Base-by-base conservation (phyloP, 2,797 vertebrate genomes). In the Sebastes ruberrimus region DNA sequence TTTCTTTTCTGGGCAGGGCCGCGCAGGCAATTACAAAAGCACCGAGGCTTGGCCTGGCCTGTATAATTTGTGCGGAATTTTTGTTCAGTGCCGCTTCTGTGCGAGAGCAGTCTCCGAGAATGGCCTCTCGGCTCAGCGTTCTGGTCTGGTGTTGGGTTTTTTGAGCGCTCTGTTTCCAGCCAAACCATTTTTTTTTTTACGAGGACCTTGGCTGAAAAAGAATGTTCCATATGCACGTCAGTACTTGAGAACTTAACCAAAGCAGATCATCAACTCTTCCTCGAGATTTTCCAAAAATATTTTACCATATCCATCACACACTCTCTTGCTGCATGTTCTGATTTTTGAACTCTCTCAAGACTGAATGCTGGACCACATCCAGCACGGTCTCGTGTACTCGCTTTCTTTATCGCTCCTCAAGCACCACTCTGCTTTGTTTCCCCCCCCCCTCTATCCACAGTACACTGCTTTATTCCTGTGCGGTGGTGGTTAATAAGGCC, bases 1-100 rank as follows among this genome's bases (percentile, higher is more conserved):
- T 84, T 83, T 87, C 70, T 90, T 82, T 82, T 83, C 82, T 78
- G 81, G 89, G 84, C 86, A 74, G 84, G 83, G 87, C 84, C 32
- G 81, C 35, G 27, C 79, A 74, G 71, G 74, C 84, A 90, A 83
- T 93, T 91, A 90, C 91, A 91, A 82, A 88, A 79, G 88, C 90
- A 90, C 76, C 63, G 71, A 84, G 84, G 86, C 80, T 84, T 59
- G 85, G 87, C 88, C 84, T 53, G 60, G 75, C 76, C 90, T 80
- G 84, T 91, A 72, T 88, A 88, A 91, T 93, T 94, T 94, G 87
- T 92, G 87, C 84, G 90, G 89, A 94, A 90, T 94, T 89, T 90
- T 72, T 77, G 73, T 73, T 85, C 73, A 30, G 81, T 57, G 85
- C 32, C 13, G 42, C 79, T 78, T 90, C 71, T 75, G 75, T 87